phyloP scores from a whole-genome alignment of 2,888 invertebrate species.

The Nasonia oneida region DNA sequence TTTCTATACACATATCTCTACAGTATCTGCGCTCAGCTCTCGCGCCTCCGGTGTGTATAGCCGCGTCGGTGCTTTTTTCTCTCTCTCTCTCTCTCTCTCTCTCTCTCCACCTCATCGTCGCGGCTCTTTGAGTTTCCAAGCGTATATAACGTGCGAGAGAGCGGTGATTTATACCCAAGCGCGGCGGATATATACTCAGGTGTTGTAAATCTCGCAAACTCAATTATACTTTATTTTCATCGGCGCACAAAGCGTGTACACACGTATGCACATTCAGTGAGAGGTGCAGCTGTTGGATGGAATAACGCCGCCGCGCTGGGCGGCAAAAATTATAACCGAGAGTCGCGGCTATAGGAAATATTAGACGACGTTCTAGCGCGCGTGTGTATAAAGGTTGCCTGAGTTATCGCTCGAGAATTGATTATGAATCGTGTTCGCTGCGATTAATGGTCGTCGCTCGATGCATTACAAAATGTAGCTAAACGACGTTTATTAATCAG shows the following conservation, averaged over 20 bases:
- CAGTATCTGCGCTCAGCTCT: neutral
- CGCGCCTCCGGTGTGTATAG: neutral
- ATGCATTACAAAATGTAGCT: constrained; percentile 11
- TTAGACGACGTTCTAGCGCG: neutral
- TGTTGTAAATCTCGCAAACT: constrained; percentile 62
- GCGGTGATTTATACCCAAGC: constrained; percentile 46
- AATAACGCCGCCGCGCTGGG: neutral
- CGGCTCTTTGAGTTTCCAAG: constrained; percentile 49
- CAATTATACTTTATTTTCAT: constrained; percentile 62
- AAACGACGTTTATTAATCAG: constrained; percentile 46
- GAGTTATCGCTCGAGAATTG: constrained; percentile 25
- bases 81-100: constrained; percentile 16
- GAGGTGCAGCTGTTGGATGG: constrained; percentile 11
- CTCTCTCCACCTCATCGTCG: neutral
- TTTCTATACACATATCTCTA: neutral
- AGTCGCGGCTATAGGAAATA: constrained; percentile 4
- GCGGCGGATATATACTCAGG: constrained; percentile 27
- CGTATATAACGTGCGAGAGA: neutral
- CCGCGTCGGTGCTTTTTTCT: neutral
- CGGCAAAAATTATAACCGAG: constrained; percentile 36
- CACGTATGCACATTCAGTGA: neutral
- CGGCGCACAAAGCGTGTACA: constrained; percentile 20
- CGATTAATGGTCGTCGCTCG: constrained; percentile 14
- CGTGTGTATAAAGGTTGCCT: neutral
- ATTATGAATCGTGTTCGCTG: neutral